A percentile compares a stretch with the other conserved stretches of the same genome.
Evolutionary conservation across 2,113 vertebrate species (phyloP).

Genomic region (Epinephelus fuscoguttatus): DNA sequence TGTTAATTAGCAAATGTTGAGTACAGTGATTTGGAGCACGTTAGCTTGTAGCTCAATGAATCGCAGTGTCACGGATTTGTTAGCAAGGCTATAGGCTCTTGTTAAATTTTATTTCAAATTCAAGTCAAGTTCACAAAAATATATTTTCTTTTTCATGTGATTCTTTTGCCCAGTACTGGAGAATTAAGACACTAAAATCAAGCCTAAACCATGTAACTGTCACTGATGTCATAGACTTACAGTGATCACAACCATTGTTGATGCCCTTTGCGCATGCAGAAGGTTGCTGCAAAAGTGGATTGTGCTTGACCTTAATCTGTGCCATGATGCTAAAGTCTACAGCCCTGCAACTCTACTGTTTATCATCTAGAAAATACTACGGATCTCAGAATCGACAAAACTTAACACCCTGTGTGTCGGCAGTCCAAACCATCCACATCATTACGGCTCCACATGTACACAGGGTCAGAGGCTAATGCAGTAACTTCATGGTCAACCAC

Average conservation of each 20-base stretch:
- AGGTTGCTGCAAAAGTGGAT: neutral
- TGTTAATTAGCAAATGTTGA: neutral
- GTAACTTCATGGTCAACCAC: conserved; percentile 12
- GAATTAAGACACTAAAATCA: neutral
- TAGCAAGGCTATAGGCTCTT: neutral
- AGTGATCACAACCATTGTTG: neutral
- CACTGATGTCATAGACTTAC: neutral
- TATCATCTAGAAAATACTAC: neutral
- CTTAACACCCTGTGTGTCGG: neutral
- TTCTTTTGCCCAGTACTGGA: neutral
- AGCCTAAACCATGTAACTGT: neutral
- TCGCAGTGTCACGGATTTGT: too few relatives aligned
- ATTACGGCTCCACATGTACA: conserved; percentile 17
- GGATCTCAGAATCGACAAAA: neutral
- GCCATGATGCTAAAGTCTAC: neutral
- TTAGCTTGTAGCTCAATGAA: too few relatives aligned
- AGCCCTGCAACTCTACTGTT: neutral
- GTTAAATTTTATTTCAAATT: neutral
- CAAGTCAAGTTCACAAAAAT: neutral
- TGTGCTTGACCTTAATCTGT: neutral
- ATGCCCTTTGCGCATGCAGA: neutral
- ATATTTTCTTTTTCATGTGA: neutral
- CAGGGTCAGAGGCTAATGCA: conserved; percentile 51
- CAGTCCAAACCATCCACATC: neutral
- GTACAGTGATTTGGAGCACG: too few relatives aligned